Conservation (phyloP, 2,888 invertebrate species). For the Acleris sparsana region DNA sequence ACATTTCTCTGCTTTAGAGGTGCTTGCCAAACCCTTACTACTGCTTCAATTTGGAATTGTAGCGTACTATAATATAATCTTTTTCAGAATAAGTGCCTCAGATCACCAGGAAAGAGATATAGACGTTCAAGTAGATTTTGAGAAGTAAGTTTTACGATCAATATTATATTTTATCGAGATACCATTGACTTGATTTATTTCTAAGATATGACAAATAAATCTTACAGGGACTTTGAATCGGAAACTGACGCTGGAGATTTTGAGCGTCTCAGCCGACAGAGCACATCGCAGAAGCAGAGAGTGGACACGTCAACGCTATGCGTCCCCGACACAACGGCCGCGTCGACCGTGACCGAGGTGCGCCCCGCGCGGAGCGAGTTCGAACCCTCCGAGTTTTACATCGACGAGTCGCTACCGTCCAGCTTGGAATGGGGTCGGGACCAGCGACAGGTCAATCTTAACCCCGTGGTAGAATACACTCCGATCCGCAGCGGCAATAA, state of each 20-base stretch:
- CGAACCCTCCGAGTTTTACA: slow-evolving; percentile 92
- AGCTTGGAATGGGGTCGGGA: slow-evolving; percentile 89
- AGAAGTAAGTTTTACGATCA: slow-evolving; percentile 61
- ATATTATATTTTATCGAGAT: too few species aligned
- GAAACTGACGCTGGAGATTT: slow-evolving; percentile 93
- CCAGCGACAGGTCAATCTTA: slow-evolving; percentile 72
- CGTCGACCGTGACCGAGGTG: slow-evolving; percentile 85
- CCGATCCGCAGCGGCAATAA: not conserved
- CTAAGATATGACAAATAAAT: not conserved
- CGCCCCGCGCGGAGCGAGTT: slow-evolving; percentile 78
- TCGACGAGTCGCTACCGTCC: slow-evolving; percentile 94
- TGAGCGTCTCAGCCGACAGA: slow-evolving; percentile 88
- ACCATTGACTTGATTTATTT: not conserved
- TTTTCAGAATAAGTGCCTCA: slow-evolving; percentile 61
- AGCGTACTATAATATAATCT: not conserved
- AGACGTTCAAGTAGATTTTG: slow-evolving; percentile 72
- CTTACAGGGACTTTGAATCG: slow-evolving; percentile 88
- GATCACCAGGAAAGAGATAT: slow-evolving; percentile 65
- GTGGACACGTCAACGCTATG: slow-evolving; percentile 70
- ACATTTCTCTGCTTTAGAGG: too few species aligned
- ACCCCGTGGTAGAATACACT: slow-evolving; percentile 28
- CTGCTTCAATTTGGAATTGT: too few species aligned
- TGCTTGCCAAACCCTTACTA: too few species aligned
- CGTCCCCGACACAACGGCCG: slow-evolving; percentile 78
- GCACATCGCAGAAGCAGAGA: slow-evolving; percentile 73